These are phyloP conservation scores for Ormyrus pomaceus DNA, from an alignment of 2,888 invertebrate species.

Conservation along the genomic window DNA sequence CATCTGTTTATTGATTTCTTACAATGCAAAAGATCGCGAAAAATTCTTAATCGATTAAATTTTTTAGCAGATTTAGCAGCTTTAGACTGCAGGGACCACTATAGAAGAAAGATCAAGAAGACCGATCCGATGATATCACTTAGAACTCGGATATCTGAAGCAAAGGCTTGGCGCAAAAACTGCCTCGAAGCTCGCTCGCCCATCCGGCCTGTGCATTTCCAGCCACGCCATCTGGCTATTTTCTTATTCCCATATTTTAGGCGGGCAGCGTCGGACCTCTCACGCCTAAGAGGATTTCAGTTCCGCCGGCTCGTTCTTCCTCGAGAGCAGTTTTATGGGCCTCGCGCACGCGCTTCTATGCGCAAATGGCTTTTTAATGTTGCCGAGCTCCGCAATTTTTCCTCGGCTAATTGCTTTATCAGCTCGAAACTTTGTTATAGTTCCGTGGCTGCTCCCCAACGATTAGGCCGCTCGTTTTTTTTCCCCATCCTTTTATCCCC, in stretches of 20 bases:
- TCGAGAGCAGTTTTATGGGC: constrained; percentile 3
- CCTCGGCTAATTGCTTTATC: constrained; percentile 52
- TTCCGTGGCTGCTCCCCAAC: background rate
- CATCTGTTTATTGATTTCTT: no score
- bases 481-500: background rate
- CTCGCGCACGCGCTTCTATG: background rate
- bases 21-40: no score
- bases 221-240: constrained; percentile 17
- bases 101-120: no score
- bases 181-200: background rate
- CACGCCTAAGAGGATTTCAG: constrained; percentile 21
- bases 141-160: no score
- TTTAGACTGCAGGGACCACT: no score
- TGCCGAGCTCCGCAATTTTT: constrained; percentile 41
- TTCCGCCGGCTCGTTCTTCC: background rate
- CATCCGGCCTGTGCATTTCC: background rate
- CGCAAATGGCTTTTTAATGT: constrained; percentile 55
- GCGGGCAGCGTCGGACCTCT: constrained; percentile 1
- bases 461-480: constrained; percentile 11
- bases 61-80: no score
- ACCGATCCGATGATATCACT: no score
- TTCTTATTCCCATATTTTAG: constrained; percentile 39
- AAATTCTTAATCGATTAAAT: no score
- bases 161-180: background rate
- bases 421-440: constrained; percentile 33